A percentile compares a stretch with the other conserved stretches of the same genome.
phyloP scores from a whole-genome alignment of 1,140 invertebrate genomes.

The Gonioctena quinquepunctata region DNA sequence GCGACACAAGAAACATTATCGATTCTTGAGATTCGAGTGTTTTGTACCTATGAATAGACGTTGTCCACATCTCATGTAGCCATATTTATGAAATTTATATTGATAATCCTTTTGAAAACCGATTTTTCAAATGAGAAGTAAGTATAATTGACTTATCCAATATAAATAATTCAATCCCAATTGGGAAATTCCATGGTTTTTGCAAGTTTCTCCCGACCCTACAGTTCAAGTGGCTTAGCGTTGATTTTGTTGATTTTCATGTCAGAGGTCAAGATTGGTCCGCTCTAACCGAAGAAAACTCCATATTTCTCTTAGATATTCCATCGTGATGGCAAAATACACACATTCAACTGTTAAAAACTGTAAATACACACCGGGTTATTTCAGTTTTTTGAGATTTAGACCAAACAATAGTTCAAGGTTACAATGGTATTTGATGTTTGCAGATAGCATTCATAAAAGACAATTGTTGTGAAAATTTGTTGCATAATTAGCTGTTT shows the following conservation, averaged over 20 bases:
- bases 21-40: slow-evolving; percentile 21
- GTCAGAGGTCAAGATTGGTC: slow-evolving; percentile 37
- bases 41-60: slow-evolving; percentile 32
- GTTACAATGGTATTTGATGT: slow-evolving; percentile 22
- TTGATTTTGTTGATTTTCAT: slow-evolving; percentile 34
- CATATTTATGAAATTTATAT: slow-evolving; percentile 49
- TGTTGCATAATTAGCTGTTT: background rate
- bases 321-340: too few relatives aligned
- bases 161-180: background rate
- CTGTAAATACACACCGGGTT: slow-evolving; percentile 19
- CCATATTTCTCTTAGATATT: too few relatives aligned
- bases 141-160: slow-evolving; percentile 26
- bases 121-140: slow-evolving; percentile 44
- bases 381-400: slow-evolving; percentile 29
- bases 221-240: slow-evolving; percentile 17
- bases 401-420: slow-evolving; percentile 31
- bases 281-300: background rate
- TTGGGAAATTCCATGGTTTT: background rate
- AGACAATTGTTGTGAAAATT: background rate
- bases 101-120: slow-evolving; percentile 31
- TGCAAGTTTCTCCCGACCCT: background rate
- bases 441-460: background rate
- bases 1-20: background rate
- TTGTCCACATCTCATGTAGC: slow-evolving; percentile 43
- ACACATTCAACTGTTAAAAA: background rate